Percentiles rank a stretch among this genome's conserved stretches.
These are phyloP conservation scores for Nasonia oneida DNA, from an alignment of 2,888 invertebrate species.

Conservation along the genomic window DNA sequence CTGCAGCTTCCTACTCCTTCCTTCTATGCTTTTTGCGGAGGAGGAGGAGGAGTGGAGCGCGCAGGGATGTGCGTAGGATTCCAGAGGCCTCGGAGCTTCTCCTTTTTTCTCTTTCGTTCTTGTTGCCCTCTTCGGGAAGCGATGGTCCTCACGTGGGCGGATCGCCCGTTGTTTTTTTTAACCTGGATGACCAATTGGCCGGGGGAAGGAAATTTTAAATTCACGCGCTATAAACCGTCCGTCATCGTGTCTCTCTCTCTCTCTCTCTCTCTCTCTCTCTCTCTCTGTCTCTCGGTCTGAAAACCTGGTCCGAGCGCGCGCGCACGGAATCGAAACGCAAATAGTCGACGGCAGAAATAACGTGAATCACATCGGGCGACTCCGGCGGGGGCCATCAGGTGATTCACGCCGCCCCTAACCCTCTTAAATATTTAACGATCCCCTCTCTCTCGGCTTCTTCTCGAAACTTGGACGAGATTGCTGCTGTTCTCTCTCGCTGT, in stretches of 20 bases:
- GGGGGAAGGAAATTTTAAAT: background rate
- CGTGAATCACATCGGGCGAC: conserved; percentile 37
- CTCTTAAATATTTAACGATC: conserved; percentile 41
- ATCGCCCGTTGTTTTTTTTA: background rate
- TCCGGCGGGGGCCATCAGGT: conserved; percentile 18
- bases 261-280: background rate
- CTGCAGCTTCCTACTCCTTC: background rate
- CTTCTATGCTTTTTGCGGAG: background rate
- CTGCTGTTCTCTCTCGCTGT: too few species aligned
- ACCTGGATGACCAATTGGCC: too few species aligned
- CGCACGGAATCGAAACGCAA: background rate
- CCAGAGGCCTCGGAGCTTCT: background rate
- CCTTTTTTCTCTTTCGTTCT: background rate
- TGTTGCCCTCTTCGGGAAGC: background rate
- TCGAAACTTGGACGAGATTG: background rate
- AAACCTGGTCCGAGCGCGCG: background rate
- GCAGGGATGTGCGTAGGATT: conserved; percentile 22
- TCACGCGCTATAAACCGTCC: background rate
- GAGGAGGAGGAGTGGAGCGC: background rate
- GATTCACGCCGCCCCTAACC: conserved; percentile 46
- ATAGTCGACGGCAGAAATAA: conserved; percentile 16
- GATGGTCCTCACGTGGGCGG: background rate
- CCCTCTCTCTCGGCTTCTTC: background rate
- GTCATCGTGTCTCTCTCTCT: background rate
- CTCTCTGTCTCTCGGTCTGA: background rate